Percentiles rank a stretch among this genome's conserved stretches.
These are phyloP conservation scores for Tachysurus vachellii DNA, from an alignment of 2,113 vertebrate species.

Conservation along the genomic window DNA sequence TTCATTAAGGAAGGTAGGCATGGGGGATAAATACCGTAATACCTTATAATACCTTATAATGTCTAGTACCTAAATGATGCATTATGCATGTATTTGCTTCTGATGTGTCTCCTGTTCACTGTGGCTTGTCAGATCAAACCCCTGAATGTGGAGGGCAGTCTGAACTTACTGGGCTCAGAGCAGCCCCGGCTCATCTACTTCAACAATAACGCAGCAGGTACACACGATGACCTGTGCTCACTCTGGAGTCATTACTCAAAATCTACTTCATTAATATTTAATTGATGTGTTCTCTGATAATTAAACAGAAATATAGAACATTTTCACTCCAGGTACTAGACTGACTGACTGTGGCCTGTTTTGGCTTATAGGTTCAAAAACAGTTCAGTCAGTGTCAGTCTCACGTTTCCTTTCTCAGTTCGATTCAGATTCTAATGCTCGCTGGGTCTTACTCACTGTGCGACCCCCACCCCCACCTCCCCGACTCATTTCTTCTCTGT, in stretches of 20 bases:
- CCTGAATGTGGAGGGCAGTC: conserved; percentile 85
- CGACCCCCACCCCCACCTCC: not conserved
- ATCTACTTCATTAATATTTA: not conserved
- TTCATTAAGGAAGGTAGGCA: conserved; percentile 84
- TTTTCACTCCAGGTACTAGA: not conserved
- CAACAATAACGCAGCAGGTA: conserved; percentile 85
- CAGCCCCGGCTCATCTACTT: conserved; percentile 90
- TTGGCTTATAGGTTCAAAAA: not conserved
- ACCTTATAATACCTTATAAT: no score
- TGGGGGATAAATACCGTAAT: not conserved
- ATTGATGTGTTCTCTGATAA: not conserved
- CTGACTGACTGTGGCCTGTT: not conserved
- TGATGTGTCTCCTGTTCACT: not conserved
- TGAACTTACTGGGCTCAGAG: conserved; percentile 90
- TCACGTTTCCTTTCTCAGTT: not conserved
- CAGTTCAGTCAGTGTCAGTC: not conserved
- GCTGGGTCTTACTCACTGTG: not conserved
- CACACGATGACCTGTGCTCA: not conserved
- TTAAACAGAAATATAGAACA: not conserved
- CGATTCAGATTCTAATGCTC: not conserved
- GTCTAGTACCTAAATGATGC: not conserved
- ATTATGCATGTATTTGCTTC: not conserved
- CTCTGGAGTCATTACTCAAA: not conserved
- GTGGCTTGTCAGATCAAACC: conserved; percentile 81
- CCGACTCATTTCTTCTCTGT: conserved; percentile 31